Base-by-base conservation (phyloP, 2,113 vertebrate genomes). In the Pelobates fuscus region DNA sequence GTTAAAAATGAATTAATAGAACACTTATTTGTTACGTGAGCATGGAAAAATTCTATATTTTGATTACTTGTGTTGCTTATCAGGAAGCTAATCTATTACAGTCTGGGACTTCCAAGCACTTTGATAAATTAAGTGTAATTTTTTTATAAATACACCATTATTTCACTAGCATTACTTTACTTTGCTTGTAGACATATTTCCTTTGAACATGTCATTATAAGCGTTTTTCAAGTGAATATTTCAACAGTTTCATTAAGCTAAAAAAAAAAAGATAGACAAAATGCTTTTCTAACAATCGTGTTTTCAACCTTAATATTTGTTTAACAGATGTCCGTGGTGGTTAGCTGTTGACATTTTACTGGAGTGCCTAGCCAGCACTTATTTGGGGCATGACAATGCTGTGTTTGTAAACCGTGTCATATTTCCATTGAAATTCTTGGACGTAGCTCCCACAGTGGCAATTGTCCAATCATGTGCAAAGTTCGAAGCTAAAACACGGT, bases 371-470 rank as follows among this genome's bases (percentile, higher is more conserved):
- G 60, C 57, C 64, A 68, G 65, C 73, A 52, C 60, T 77, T 77
- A 30, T 68, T 60, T 77, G 30, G 15, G 59, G 46, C 30, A 60
- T 61, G 73, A 52, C 73, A 68, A 77, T 68, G 67, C 65, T 52
- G 64, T 67, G 57, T 77, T 77, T 77, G 65, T 61, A 61, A 68
- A 77, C 11, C 2, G 57, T 49, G 65, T 67, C 55, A 61, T 54
- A 67, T 77, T 68, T 77, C 73, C 43, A 68, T 68, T 68, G 27
- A 61, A 61, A 68, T 60, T 77, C 73, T 68, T 67, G 65, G 73
- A 67, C 57, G 41, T 25, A 55, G 26, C 14, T 61, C 37, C 49
- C n/a, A 61, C 43, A 2, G 41, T 77, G 73, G 73, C 73, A 61
- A 29, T n/a, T 49, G 41, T 77, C 73, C 73, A 77, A 77, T 61